phyloP scores from a whole-genome alignment of 2,888 invertebrate species.

The Rotaria socialis region DNA sequence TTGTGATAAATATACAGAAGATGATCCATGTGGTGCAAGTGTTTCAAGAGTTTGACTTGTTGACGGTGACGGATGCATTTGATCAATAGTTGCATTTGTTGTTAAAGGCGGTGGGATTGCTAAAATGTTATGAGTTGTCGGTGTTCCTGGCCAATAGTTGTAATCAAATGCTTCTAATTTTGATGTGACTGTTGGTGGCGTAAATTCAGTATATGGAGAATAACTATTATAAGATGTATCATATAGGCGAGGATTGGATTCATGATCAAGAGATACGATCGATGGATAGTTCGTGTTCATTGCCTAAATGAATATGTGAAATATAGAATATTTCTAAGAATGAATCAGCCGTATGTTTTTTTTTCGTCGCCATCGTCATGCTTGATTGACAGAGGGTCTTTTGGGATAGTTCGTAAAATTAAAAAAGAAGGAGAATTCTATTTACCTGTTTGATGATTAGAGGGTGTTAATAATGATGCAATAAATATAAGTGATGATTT shows the following conservation, averaged over 20 bases:
- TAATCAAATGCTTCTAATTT: slow-evolving; percentile 20
- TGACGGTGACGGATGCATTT: neutral
- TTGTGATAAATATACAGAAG: neutral
- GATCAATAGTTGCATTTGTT: neutral
- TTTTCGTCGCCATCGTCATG: neutral
- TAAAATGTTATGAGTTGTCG: neutral
- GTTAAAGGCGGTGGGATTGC: neutral
- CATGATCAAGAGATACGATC: neutral
- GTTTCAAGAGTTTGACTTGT: neutral
- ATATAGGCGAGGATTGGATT: neutral
- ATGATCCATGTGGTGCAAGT: neutral
- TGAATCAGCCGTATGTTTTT: neutral
- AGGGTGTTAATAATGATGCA: slow-evolving; percentile 19
- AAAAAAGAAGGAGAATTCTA: neutral
- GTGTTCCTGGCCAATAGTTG: neutral
- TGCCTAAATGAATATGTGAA: neutral
- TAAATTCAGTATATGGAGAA: neutral
- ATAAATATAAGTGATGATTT: slow-evolving; percentile 19
- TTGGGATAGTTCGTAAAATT: neutral
- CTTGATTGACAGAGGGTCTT: neutral
- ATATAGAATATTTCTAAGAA: neutral
- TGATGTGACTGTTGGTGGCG: neutral
- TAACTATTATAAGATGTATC: neutral
- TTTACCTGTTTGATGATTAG: slow-evolving; percentile 25
- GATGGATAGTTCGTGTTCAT: neutral